Conservation (phyloP, 1,140 invertebrate species). For the Neodiprion lecontei region DNA sequence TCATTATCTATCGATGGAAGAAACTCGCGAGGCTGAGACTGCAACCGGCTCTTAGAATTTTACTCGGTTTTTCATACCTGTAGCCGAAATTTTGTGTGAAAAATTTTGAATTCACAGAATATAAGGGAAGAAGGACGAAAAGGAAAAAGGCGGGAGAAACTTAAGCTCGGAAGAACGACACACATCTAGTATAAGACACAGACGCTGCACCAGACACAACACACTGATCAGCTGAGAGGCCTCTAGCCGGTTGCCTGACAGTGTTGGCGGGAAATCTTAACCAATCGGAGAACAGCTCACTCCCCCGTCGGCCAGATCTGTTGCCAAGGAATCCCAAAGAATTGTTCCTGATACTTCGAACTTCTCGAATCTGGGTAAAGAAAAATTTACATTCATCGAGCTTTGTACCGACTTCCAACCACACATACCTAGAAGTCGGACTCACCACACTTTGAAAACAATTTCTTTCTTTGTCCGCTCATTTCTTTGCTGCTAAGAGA, state of each 20-base stretch:
- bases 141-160: no score
- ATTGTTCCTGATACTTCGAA: no score
- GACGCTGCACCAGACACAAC: background rate
- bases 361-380: no score
- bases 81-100: no score
- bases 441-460: no score
- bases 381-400: no score
- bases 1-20: background rate
- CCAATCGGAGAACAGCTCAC: background rate
- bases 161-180: background rate
- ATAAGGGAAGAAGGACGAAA: no score
- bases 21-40: background rate
- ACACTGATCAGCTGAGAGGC: conserved; percentile 5
- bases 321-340: background rate
- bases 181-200: background rate
- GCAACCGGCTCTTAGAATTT: no score
- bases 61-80: no score
- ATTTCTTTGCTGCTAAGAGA: background rate
- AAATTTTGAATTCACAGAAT: no score
- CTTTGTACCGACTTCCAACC: no score
- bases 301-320: background rate
- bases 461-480: background rate
- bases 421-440: no score
- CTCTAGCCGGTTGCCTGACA: background rate
- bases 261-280: background rate